A percentile compares a stretch with the other conserved stretches of the same genome.
phyloP scores from a whole-genome alignment of 2,888 invertebrate species.

The Eupithecia vulgata region DNA sequence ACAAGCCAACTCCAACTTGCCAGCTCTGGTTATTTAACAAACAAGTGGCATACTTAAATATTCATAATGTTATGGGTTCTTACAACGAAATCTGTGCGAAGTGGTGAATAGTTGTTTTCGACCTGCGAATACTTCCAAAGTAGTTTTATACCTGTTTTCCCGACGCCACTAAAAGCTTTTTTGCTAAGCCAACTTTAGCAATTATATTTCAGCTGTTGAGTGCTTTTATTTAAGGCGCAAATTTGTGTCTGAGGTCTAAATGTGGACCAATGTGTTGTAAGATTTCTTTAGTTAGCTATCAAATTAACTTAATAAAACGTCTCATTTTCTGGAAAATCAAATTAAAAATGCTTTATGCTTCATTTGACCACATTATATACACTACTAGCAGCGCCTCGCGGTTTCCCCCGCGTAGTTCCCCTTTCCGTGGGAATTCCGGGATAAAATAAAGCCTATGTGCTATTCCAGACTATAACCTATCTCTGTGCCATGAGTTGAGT shows the following conservation, averaged over 20 bases:
- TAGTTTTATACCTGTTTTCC: slow-evolving; percentile 41
- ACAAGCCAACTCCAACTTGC: slow-evolving; percentile 19
- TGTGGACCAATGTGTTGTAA: background rate
- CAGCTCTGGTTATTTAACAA: slow-evolving; percentile 21
- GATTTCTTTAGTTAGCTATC: background rate
- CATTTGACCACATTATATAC: background rate
- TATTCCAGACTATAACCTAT: no score
- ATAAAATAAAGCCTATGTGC: no score
- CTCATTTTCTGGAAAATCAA: background rate
- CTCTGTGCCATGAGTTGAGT: no score
- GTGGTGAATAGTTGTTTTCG: slow-evolving; percentile 36
- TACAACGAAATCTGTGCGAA: slow-evolving; percentile 34
- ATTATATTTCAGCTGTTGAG: slow-evolving; percentile 49
- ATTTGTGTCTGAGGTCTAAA: background rate
- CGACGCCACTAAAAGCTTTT: slow-evolving; percentile 48
- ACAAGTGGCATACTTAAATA: slow-evolving; percentile 30
- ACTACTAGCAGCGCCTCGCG: no score
- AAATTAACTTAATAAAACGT: background rate
- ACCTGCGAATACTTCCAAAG: slow-evolving; percentile 37
- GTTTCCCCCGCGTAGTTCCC: no score
- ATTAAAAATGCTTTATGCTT: background rate
- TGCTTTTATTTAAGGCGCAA: slow-evolving; percentile 36
- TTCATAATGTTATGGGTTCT: slow-evolving; percentile 30
- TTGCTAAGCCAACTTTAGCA: slow-evolving; percentile 51
- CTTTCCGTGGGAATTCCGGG: no score